A percentile compares a stretch with the other conserved stretches of the same genome.
Evolutionary conservation across 23 tunicate species (phyloP).

Genomic region (Corella eumyota): DNA sequence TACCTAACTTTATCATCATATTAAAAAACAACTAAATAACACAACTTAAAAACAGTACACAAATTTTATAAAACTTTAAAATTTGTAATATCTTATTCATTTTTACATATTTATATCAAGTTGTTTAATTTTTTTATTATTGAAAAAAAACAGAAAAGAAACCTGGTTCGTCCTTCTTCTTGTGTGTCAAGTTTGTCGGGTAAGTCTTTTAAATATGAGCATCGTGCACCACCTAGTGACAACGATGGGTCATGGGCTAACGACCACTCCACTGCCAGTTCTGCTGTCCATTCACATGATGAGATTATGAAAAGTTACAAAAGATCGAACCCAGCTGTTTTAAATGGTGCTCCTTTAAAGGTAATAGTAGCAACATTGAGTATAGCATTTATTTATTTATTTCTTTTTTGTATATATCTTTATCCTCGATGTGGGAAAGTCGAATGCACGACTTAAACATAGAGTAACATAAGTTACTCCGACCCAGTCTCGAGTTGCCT

Average conservation of each 20-base stretch:
- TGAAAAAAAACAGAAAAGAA: constrained; percentile 28
- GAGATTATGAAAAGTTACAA: too few species aligned
- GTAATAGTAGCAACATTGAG: too few species aligned
- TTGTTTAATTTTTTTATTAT: background rate
- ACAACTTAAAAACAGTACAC: too few species aligned
- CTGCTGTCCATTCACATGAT: too few species aligned
- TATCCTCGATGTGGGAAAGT: too few species aligned
- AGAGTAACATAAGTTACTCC: too few species aligned
- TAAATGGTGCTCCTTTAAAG: background rate
- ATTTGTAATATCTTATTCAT: background rate
- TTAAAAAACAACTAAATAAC: too few species aligned
- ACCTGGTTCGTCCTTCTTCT: constrained; percentile 24
- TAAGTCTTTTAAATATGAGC: constrained; percentile 13
- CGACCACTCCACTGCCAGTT: constrained; percentile 9
- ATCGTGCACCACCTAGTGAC: background rate
- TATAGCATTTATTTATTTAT: too few species aligned
- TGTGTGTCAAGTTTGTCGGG: constrained; percentile 19
- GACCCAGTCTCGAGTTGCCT: too few species aligned
- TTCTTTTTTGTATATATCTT: too few species aligned
- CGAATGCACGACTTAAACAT: too few species aligned
- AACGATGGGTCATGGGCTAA: constrained; percentile 32
- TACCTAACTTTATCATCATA: background rate
- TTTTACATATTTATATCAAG: background rate
- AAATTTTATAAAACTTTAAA: too few species aligned
- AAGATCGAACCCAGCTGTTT: background rate